A percentile compares a stretch with the other conserved stretches of the same genome.
Conservation (phyloP, 2,888 invertebrate species). For the Steromphala cineraria region DNA sequence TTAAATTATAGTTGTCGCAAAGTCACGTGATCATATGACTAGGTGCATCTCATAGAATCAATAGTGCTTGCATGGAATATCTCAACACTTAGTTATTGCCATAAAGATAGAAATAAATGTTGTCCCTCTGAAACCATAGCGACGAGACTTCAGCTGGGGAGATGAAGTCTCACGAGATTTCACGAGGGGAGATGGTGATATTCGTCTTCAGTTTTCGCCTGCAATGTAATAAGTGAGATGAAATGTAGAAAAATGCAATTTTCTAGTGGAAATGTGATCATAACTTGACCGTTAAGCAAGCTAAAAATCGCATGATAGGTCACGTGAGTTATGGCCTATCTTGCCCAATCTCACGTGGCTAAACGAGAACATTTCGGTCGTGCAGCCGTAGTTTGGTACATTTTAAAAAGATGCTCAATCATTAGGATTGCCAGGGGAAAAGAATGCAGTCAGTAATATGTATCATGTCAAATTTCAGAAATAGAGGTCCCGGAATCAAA, state of each 20-base stretch:
- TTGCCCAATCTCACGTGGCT: neutral
- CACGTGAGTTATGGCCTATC: neutral
- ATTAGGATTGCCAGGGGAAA: constrained; percentile 9
- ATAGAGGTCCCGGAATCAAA: constrained; percentile 11
- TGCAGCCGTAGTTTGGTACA: neutral
- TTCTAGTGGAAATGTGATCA: constrained; percentile 4
- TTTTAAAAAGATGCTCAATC: neutral
- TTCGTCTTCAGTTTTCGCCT: neutral
- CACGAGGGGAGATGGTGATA: neutral
- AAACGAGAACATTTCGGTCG: neutral
- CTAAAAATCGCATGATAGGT: neutral
- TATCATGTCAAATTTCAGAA: constrained; percentile 25
- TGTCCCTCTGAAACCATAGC: constrained; percentile 1
- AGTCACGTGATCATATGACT: constrained; percentile 2
- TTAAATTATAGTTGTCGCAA: neutral
- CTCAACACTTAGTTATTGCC: neutral
- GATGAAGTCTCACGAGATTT: neutral
- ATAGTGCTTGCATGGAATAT: neutral
- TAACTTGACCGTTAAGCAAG: neutral
- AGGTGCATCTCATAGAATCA: neutral
- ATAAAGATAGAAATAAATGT: neutral
- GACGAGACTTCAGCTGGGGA: neutral
- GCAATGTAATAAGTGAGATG: constrained; percentile 12
- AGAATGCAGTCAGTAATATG: constrained; percentile 17
- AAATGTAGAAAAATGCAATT: constrained; percentile 17